Base-by-base conservation (phyloP, 2,113 vertebrate genomes). In the Bostrychus sinensis region DNA sequence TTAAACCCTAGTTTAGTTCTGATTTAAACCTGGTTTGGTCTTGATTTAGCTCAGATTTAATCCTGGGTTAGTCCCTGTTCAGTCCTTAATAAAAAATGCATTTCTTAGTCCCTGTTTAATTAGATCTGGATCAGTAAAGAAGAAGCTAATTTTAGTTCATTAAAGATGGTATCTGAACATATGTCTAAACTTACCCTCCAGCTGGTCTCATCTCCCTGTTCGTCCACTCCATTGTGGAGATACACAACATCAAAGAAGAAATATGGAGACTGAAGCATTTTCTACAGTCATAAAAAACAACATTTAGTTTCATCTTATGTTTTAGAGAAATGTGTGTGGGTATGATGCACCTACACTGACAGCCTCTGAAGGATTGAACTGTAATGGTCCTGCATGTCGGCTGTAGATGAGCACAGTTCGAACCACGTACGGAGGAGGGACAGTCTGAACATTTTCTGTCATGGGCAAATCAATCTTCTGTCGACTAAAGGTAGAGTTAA, bases 181-280 rank as follows among this genome's bases (percentile, higher is more conserved):
- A 14, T 1, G 14, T 4, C 14, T 59, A 16, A 36, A 62, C 88
- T 88, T 59, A 97, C 96, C 94, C 95, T 95, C 95, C 95, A 97
- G 88, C 91, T 93, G 3, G 72, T 81, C 56, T 95, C 94, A 0
- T 98, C 95, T 0, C 92, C 93, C 68, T 94, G 94, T 55, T 98
- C 96, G 0, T 96, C 93, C 0, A 54, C 6, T 0, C 94, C 94
- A 0, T 96, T 97, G 88, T 97, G 95, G 60, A 97, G 91, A 30
- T 95, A 95, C 17, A 96, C 91, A 0, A 95, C 86, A 1, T 98
- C 95, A 0, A 97, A 96, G 88, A 96, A 98, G 75, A 96, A 98
- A 76, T 98, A 96, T 0, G 96, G 96, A 20, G 95, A 98, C 72
- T 96, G 96, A 37, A 98, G 90, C 94, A 98, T 96, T 86, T 96